phyloP scores from a whole-genome alignment of 1,140 invertebrate species.

The Drosophila asahinai region DNA sequence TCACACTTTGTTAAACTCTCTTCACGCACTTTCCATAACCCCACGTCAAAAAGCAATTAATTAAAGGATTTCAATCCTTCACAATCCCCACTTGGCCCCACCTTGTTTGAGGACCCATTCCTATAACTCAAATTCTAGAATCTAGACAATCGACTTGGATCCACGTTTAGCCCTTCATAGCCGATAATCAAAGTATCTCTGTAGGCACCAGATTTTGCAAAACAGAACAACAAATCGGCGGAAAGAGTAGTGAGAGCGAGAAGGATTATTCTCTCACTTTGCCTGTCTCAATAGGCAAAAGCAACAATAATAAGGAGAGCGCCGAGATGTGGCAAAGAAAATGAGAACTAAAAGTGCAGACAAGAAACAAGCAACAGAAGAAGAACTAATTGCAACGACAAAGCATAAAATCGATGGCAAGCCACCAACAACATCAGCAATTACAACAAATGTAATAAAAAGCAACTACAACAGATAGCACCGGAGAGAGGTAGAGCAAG shows the following conservation, averaged over 20 bases:
- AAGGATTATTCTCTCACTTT: slow-evolving; percentile 13
- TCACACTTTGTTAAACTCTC: background rate
- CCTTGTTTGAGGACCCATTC: slow-evolving; percentile 2
- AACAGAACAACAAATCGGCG: slow-evolving; percentile 36
- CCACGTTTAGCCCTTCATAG: slow-evolving; percentile 12
- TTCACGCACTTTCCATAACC: no score
- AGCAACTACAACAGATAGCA: slow-evolving; percentile 54
- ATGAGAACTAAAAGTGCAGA: slow-evolving; percentile 59
- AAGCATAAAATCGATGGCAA: slow-evolving; percentile 81
- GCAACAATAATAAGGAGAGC: slow-evolving; percentile 34
- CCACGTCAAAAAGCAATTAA: background rate
- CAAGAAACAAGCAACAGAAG: slow-evolving; percentile 62
- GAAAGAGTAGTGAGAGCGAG: background rate
- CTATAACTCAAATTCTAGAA: slow-evolving; percentile 29
- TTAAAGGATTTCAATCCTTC: background rate
- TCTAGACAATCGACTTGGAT: slow-evolving; percentile 25
- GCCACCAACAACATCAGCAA: slow-evolving; percentile 62
- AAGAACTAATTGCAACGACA: slow-evolving; percentile 82
- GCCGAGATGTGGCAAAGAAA: slow-evolving; percentile 28
- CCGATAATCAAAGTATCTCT: slow-evolving; percentile 53
- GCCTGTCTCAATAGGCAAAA: slow-evolving; percentile 48
- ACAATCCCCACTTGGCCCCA: background rate
- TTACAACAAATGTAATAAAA: slow-evolving; percentile 52
- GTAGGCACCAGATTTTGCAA: slow-evolving; percentile 52
- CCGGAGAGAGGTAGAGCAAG: slow-evolving; percentile 15